Conservation (phyloP, 2,113 vertebrate species). For the Fregetta grallaria region DNA sequence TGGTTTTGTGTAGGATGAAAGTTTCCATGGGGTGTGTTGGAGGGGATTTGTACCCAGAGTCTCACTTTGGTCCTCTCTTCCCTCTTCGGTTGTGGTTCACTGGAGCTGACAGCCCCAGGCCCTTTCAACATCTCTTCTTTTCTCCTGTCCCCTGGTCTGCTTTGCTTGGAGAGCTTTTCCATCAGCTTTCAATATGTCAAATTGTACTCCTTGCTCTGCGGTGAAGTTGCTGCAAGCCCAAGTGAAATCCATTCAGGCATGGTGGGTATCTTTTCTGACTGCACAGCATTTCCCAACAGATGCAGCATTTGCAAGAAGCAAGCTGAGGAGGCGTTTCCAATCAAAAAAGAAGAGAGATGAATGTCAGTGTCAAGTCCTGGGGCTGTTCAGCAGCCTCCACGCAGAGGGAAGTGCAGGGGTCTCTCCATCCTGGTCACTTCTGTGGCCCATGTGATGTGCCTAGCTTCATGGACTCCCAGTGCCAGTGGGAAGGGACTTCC, state of each 20-base stretch:
- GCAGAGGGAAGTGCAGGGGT: neutral
- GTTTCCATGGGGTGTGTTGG: neutral
- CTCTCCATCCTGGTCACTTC: neutral
- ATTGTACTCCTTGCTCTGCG: neutral
- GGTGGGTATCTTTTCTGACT: neutral
- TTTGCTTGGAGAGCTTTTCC: neutral
- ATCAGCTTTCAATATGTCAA: neutral
- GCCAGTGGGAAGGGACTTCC: neutral
- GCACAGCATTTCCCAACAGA: neutral
- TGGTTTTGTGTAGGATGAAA: neutral
- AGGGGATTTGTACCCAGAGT: neutral
- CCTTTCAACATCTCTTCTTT: neutral
- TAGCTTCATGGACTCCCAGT: neutral
- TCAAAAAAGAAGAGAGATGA: neutral
- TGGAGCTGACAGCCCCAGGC: neutral
- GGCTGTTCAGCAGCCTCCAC: neutral
- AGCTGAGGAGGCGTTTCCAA: neutral
- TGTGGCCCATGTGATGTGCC: too few relatives aligned
- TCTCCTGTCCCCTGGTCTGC: neutral
- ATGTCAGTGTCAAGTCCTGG: neutral
- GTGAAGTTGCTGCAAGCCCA: neutral
- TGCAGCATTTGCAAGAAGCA: neutral
- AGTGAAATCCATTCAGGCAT: neutral
- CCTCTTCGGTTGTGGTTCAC: neutral
- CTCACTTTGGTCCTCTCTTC: neutral